A percentile compares a stretch with the other conserved stretches of the same genome.
phyloP scores from a whole-genome alignment of 1,140 invertebrate genomes.

The Propsilocerus akamusi region DNA sequence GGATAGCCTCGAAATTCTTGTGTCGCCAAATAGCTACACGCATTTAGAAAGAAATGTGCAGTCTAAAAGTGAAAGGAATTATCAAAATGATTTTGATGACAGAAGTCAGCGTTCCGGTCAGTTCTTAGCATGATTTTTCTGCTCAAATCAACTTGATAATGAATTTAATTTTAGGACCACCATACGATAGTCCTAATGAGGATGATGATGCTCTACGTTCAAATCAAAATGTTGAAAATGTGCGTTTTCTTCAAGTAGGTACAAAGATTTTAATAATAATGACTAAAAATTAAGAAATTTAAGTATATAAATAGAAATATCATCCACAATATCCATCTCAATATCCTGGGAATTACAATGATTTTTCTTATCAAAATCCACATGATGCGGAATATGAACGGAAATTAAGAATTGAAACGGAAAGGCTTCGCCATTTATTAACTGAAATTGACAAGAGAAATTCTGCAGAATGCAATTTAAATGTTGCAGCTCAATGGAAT shows the following conservation, averaged over 20 bases:
- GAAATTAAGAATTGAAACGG: slow-evolving; percentile 17
- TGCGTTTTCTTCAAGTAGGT: neutral
- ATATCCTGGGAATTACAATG: slow-evolving; percentile 7
- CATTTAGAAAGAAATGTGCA: neutral
- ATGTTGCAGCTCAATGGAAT: slow-evolving; percentile 69
- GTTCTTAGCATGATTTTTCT: neutral
- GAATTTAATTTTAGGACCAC: neutral
- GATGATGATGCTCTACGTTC: neutral
- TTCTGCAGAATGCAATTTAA: slow-evolving; percentile 56
- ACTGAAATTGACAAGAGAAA: slow-evolving; percentile 48
- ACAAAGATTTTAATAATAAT: neutral
- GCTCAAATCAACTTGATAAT: too few relatives aligned
- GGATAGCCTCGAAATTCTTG: neutral
- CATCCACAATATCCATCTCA: neutral
- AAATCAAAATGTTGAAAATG: neutral
- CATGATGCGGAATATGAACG: neutral
- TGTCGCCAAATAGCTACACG: neutral
- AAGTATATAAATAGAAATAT: neutral
- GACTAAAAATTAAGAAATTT: neutral
- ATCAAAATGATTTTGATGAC: neutral
- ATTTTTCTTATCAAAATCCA: neutral
- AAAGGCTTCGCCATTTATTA: slow-evolving; percentile 29
- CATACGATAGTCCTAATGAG: neutral
- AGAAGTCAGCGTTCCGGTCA: neutral
- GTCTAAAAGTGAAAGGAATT: neutral